Percentiles rank a stretch among this genome's conserved stretches.
Evolutionary conservation across 2,888 invertebrate genomes (phyloP).

Genomic region (Bugula neritina): DNA sequence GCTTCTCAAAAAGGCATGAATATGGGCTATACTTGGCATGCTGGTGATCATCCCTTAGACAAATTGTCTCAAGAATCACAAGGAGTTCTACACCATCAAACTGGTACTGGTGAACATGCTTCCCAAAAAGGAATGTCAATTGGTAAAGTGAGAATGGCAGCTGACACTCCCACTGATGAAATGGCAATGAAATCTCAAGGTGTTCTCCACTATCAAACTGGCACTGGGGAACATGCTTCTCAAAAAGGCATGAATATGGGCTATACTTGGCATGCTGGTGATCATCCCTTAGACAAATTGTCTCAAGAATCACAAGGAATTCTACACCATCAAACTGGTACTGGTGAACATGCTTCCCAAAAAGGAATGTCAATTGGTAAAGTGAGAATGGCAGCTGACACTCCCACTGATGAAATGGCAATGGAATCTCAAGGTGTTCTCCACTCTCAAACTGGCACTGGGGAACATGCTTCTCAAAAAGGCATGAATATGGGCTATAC

Average conservation of each 20-base stretch:
- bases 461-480: constrained; percentile 2
- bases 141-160: not conserved
- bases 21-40: not conserved
- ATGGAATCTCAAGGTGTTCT: constrained; percentile 23
- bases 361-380: not conserved
- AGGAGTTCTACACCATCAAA: constrained; percentile 14
- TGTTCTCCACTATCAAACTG: constrained; percentile 16
- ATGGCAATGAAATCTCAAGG: not conserved
- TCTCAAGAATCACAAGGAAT: constrained; percentile 1
- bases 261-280: not conserved
- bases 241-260: constrained; percentile 21
- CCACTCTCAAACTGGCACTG: not conserved
- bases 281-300: not conserved
- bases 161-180: not conserved
- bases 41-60: not conserved
- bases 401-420: not conserved
- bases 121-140: constrained; percentile 4
- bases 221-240: not conserved
- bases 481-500: constrained; percentile 12
- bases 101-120: constrained; percentile 17
- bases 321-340: constrained; percentile 12
- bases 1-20: constrained; percentile 18
- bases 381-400: not conserved
- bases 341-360: constrained; percentile 18
- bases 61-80: constrained; percentile 1